A percentile compares a stretch with the other conserved stretches of the same genome.
Evolutionary conservation across 92 coral and sea anemone species (phyloP).

Genomic region (Palythoa heliodiscus): DNA sequence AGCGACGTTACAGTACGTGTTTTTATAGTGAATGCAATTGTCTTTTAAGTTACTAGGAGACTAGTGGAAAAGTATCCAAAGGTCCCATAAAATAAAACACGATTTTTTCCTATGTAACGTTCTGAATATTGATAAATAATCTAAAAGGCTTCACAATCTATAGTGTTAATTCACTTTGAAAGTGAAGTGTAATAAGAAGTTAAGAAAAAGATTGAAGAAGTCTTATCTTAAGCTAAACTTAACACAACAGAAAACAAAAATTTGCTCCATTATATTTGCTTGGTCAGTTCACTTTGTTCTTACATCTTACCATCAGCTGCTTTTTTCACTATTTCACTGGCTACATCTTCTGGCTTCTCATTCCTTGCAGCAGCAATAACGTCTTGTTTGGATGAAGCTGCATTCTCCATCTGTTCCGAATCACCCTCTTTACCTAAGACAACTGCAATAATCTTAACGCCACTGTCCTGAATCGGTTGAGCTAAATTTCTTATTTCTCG

Average conservation of each 20-base stretch:
- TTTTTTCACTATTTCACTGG: constrained; percentile 38
- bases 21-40: too few relatives aligned
- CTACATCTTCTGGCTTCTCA: constrained; percentile 44
- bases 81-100: background rate
- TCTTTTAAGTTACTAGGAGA: too few relatives aligned
- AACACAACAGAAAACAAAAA: too few relatives aligned
- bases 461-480: constrained; percentile 51
- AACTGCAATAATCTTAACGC: constrained; percentile 63
- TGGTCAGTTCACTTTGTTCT: background rate
- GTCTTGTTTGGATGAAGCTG: constrained; percentile 59
- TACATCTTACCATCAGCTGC: constrained; percentile 41
- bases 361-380: constrained; percentile 57
- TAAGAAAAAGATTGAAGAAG: too few relatives aligned
- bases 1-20: too few relatives aligned
- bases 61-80: too few relatives aligned
- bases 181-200: too few relatives aligned
- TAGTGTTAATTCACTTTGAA: too few relatives aligned
- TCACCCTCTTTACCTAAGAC: constrained; percentile 63
- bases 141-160: too few relatives aligned
- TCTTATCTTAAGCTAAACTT: background rate
- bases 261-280: background rate
- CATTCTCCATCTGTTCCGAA: constrained; percentile 51
- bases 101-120: background rate
- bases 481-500: constrained; percentile 62
- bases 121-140: too few relatives aligned